Evolutionary conservation across 2,113 vertebrate genomes (phyloP), one percentile per base, ranked within the genome.

Genomic region (Murina feae): DNA sequence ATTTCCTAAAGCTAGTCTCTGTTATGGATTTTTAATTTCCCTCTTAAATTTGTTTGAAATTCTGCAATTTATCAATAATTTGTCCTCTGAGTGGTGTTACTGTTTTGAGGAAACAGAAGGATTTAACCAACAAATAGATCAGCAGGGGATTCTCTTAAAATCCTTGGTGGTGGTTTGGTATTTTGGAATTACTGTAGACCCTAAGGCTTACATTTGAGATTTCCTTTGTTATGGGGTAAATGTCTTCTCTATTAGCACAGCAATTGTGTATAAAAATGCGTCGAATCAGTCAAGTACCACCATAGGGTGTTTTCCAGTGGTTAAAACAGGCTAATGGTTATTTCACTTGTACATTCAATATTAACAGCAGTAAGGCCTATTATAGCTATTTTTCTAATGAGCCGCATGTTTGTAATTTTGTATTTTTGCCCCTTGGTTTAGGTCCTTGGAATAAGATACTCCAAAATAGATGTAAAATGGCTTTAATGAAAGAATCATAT

Each of bases 31-130:
- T 87, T 25, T 35, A 90, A 87, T 95, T 95, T 74, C 23, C 37
- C 51, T 17, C 83, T 89, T 93, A 91, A 85, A 66, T 91, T 93
- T 95, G 74, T 97, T 92, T 97, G 95, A 92, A 89, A 95, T 95
- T 90, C 82, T 83, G 91, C 97, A 86, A 8, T 98, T 96, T 97
- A 79, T 97, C 96, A 97, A 96, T 96, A 95, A 96, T 97, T 93
- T 97, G 96, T 92, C 95, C 78, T 95, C 60, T 93, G 35, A 60
- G 83, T 79, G 81, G 83, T 93, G 39, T 80, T 97, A 65, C 78
- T 94, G 42, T 97, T 92, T 25, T 20, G 74, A 91, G 89, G 95
- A 96, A 80, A 66, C 76, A 95, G 78, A 98, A 96, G 96, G 94
- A 60, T 88, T 96, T 96, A 97, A 96, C 66, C 35, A 96, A 49